Evolutionary conservation across 1,140 invertebrate species (phyloP).

Genomic region (Microplitis demolitor): DNA sequence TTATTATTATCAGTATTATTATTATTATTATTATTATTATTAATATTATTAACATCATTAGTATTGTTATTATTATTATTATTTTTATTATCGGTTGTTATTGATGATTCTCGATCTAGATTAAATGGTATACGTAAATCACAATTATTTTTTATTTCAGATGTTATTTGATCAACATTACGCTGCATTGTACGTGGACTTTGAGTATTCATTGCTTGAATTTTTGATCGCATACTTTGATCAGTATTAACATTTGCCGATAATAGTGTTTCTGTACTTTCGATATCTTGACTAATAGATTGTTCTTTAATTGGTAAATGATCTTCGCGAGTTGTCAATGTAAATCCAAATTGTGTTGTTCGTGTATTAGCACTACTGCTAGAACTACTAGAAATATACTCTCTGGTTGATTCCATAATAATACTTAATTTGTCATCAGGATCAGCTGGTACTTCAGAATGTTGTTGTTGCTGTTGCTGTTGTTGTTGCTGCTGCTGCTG

Average conservation of each 20-base stretch:
- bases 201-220: conserved; percentile 57
- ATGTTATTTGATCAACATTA: conserved; percentile 58
- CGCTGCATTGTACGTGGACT: conserved; percentile 59
- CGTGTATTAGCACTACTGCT: conserved; percentile 41
- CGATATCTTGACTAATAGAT: conserved; percentile 32
- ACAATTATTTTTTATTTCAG: conserved; percentile 57
- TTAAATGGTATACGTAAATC: conserved; percentile 55
- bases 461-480: conserved; percentile 15
- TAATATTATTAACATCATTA: too few species aligned
- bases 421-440: conserved; percentile 51
- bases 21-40: conserved; percentile 13
- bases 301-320: conserved; percentile 46
- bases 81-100: conserved; percentile 24
- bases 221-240: conserved; percentile 53
- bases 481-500: conserved; percentile 11
- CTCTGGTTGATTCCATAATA: conserved; percentile 53
- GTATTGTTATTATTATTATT: conserved; percentile 27
- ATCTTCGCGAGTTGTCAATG: conserved; percentile 45
- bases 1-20: conserved; percentile 44
- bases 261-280: conserved; percentile 27
- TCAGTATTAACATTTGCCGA: conserved; percentile 44
- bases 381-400: conserved; percentile 54
- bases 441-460: conserved; percentile 23
- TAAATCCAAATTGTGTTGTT: conserved; percentile 44
- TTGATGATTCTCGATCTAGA: conserved; percentile 33